These are phyloP conservation scores for Ptilorrhoa leucosticta DNA, from an alignment of 2,113 vertebrate species.

Conservation along the genomic window DNA sequence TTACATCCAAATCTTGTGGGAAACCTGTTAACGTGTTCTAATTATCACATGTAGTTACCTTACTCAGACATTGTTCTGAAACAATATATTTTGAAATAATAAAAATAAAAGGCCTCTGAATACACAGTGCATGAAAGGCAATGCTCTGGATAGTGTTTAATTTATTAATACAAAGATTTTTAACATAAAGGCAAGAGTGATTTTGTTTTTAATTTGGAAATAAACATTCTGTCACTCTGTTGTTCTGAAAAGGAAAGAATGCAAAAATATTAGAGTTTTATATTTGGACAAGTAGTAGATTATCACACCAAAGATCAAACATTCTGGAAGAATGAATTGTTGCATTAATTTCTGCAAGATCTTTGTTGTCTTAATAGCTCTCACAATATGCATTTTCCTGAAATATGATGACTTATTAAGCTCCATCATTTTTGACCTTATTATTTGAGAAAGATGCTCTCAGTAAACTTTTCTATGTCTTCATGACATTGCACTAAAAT, in stretches of 20 bases:
- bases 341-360: background rate
- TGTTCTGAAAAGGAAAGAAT: background rate
- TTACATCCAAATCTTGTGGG: background rate
- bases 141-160: background rate
- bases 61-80: background rate
- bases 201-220: background rate
- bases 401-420: background rate
- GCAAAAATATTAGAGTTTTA: background rate
- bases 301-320: background rate
- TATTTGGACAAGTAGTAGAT: background rate
- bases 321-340: background rate
- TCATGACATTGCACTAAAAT: background rate
- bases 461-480: background rate
- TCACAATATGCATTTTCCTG: background rate
- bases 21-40: background rate
- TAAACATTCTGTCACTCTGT: background rate
- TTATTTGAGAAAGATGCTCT: background rate
- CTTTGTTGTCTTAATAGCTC: background rate
- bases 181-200: background rate
- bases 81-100: background rate
- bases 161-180: background rate
- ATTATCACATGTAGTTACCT: background rate
- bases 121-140: background rate
- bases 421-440: background rate
- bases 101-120: background rate